Conservation (phyloP, 2,888 invertebrate species). For the Deladenus siricidicola region DNA sequence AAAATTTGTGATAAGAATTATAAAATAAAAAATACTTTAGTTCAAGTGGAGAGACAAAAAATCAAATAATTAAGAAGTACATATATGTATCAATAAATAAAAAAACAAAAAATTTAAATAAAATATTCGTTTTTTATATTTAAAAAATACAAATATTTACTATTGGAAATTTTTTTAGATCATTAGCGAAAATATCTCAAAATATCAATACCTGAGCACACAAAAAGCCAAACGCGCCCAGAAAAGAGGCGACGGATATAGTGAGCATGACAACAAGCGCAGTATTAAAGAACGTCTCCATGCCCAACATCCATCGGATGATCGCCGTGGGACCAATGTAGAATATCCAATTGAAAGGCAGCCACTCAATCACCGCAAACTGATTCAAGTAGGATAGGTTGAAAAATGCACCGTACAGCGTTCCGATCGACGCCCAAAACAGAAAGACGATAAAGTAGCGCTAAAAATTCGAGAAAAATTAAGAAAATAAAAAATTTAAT, state of each 20-base stretch:
- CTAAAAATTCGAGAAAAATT: conserved; percentile 27
- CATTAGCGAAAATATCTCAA: no score
- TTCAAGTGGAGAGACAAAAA: background rate
- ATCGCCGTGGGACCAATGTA: conserved; percentile 47
- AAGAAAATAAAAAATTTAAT: background rate
- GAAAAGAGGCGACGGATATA: conserved; percentile 32
- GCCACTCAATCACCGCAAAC: conserved; percentile 35
- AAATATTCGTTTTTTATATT: background rate
- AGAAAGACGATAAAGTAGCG: conserved; percentile 55
- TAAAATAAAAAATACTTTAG: background rate
- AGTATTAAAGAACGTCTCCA: conserved; percentile 19
- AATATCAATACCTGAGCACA: conserved; percentile 38
- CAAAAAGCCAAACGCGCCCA: conserved; percentile 42
- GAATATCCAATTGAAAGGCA: conserved; percentile 39
- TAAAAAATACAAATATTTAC: background rate
- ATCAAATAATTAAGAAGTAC: no score
- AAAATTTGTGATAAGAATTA: no score
- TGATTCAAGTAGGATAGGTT: conserved; percentile 27
- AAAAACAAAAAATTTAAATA: no score
- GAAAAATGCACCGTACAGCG: conserved; percentile 31
- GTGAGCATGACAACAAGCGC: conserved; percentile 34
- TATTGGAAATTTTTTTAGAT: background rate
- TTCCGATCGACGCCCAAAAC: conserved; percentile 50
- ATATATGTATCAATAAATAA: no score
- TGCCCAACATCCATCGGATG: conserved; percentile 37